Evolutionary conservation across 2,113 vertebrate genomes (phyloP).

Genomic region (Amphiprion ocellaris): DNA sequence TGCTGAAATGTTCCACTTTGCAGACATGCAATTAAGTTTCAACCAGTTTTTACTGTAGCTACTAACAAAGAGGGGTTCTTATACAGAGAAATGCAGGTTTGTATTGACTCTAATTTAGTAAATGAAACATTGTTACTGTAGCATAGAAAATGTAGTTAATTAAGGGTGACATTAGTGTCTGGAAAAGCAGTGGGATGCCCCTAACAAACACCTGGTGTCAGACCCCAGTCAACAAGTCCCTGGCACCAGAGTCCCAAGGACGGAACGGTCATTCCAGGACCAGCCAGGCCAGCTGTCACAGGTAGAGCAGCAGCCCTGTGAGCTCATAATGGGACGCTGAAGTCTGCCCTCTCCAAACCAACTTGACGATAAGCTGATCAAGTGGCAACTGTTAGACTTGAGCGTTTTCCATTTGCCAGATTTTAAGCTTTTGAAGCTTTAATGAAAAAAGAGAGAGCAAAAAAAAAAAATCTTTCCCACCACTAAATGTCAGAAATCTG

Average conservation of each 20-base stretch:
- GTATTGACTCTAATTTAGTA: neutral
- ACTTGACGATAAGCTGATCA: slow-evolving; percentile 14
- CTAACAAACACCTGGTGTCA: slow-evolving; percentile 68
- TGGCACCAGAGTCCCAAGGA: slow-evolving; percentile 65
- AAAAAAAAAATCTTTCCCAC: slow-evolving; percentile 16
- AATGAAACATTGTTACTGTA: slow-evolving; percentile 35
- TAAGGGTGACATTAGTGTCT: slow-evolving; percentile 46
- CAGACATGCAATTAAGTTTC: slow-evolving; percentile 9
- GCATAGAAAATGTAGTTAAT: slow-evolving; percentile 50
- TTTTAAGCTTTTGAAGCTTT: slow-evolving; percentile 26
- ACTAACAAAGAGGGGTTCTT: neutral
- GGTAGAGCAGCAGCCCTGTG: slow-evolving; percentile 33
- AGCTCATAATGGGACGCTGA: slow-evolving; percentile 18
- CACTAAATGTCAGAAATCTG: slow-evolving; percentile 14
- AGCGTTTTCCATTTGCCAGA: slow-evolving; percentile 12
- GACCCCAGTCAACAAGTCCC: slow-evolving; percentile 53
- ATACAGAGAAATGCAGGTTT: neutral
- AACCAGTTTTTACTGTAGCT: neutral
- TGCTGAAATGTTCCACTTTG: slow-evolving; percentile 37
- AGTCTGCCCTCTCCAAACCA: slow-evolving; percentile 12
- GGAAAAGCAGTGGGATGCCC: slow-evolving; percentile 52
- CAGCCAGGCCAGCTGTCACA: slow-evolving; percentile 50
- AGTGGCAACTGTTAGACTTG: slow-evolving; percentile 3
- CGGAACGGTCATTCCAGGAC: slow-evolving; percentile 57
- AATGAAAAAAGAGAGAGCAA: neutral